Base-by-base conservation (phyloP, 1,140 invertebrate genomes). In the Anadara kagoshimensis region DNA sequence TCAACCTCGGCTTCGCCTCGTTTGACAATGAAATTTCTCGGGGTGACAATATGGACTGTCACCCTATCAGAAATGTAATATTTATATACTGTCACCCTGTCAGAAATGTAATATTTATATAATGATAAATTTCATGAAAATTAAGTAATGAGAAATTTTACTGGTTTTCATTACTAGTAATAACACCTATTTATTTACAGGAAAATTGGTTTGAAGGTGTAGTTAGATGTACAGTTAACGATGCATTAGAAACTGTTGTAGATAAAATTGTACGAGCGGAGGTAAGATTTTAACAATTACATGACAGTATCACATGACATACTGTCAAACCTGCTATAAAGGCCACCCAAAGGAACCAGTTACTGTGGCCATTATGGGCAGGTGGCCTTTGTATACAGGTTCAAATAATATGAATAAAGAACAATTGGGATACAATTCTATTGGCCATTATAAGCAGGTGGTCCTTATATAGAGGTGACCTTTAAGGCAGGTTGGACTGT, bases 261-360 rank as follows among this genome's bases (percentile, higher is more conserved):
- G 97, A 99, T 85, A 95, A 93, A 85, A 98, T 99, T 82, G 97
- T 99, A 1, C 94, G 95, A 82, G 98, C 98, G 59, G 98, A 99
- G 93, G 96, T 97, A 68, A 73, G 71, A 57, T 18, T 3, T 29
- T 36, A 18, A 3, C 2, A 14, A 8, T 61, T 45, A 8, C 16
- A 45, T 18, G 41, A 45, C 4, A 18, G 4, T 12, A 26, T 22
- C 0, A n/a, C 0, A 24, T 8, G 24, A 51, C 18, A 11, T 59
- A 8, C 24, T 24, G 18, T 73, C 0, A 16, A 22, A 56, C 57
- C 16, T 22, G 18, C 26, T 20, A 36, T n/a, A 26, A 8, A 16
- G 10, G 18, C n/a, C n/a, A 22, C 49, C 20, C 41, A 43, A 2
- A 14, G 41, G 49, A 8, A 29, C 26, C 11, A 7, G 2, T n/a